Evolutionary conservation across 2,113 vertebrate genomes (phyloP), one percentile per base, ranked within the genome.

Genomic region (Cervus canadensis): DNA sequence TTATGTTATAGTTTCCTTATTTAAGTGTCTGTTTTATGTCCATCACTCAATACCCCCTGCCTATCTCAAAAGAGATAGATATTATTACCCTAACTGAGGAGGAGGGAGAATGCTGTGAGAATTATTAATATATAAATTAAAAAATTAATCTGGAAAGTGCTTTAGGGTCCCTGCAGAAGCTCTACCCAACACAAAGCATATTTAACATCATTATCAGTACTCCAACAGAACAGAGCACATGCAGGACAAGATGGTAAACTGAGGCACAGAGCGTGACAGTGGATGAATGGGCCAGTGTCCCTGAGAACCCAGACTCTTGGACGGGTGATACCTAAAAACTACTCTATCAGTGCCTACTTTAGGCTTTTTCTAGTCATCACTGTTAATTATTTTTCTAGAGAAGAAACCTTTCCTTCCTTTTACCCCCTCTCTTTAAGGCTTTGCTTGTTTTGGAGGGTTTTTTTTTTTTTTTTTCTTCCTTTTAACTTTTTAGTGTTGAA

Each of bases 101-200:
- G 94, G 83, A 97, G 97, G 82, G 87, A 96, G 95, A 87, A 92
- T 98, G 98, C 98, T 98, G 98, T 96, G 98, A 95, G 86, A 96
- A 96, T 98, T 98, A 98, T 98, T 97, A 98, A 98, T 97, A 94
- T 89, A 96, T 98, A 97, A 98, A 98, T 98, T 98, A 82, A 98
- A 98, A 98, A 98, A 97, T 97, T 97, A 98, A 98, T 98, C 97
- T 97, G 81, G 91, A 96, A 95, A 97, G 91, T 86, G 71, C 94
- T 96, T 95, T 76, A 88, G 84, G 62, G 36, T 97, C 97, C 96
- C 98, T 30, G 40, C 97, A 95, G 97, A 97, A 96, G 57, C 67
- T 50, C 45, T 95, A 81, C 54, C 74, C 89, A 97, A 96, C 93
- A 97, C n/a, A 87, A 93, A 93, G 74, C 87, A 87, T 97, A 94